Evolutionary conservation across 2,797 vertebrate genomes (phyloP).

Genomic region (Hybognathus amarus): DNA sequence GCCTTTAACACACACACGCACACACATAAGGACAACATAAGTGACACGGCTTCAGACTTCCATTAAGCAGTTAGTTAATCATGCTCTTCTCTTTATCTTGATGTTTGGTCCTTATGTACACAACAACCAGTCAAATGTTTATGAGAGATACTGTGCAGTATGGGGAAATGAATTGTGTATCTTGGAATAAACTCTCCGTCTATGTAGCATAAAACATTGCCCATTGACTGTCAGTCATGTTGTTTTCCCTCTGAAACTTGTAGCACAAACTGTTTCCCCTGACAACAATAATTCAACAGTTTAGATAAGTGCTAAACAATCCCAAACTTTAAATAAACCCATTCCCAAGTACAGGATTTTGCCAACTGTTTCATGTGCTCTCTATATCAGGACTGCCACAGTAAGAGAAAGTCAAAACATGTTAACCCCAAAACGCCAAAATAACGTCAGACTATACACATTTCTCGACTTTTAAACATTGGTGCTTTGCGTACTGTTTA

Average conservation of each 20-base stretch:
- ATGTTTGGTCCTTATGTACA: slow-evolving; percentile 43
- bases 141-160: slow-evolving; percentile 47
- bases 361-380: slow-evolving; percentile 52
- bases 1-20: neutral
- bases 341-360: slow-evolving; percentile 44
- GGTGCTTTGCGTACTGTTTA: neutral
- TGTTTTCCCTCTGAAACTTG: slow-evolving; percentile 60
- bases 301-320: slow-evolving; percentile 70
- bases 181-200: slow-evolving; percentile 61
- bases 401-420: neutral
- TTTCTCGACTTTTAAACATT: slow-evolving; percentile 1
- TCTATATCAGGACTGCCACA: slow-evolving; percentile 9
- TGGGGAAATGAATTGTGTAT: slow-evolving; percentile 65
- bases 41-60: neutral
- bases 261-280: slow-evolving; percentile 57
- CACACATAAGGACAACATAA: no score
- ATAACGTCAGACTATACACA: neutral
- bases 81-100: slow-evolving; percentile 46
- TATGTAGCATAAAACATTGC: slow-evolving; percentile 57
- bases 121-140: slow-evolving; percentile 43
- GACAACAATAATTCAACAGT: slow-evolving; percentile 66
- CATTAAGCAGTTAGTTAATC: slow-evolving; percentile 19
- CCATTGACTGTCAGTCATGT: slow-evolving; percentile 59
- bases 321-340: slow-evolving; percentile 70
- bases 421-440: neutral